These are phyloP conservation scores for Melozone crissalis DNA, from an alignment of 2,113 vertebrate genomes.

Conservation along the genomic window DNA sequence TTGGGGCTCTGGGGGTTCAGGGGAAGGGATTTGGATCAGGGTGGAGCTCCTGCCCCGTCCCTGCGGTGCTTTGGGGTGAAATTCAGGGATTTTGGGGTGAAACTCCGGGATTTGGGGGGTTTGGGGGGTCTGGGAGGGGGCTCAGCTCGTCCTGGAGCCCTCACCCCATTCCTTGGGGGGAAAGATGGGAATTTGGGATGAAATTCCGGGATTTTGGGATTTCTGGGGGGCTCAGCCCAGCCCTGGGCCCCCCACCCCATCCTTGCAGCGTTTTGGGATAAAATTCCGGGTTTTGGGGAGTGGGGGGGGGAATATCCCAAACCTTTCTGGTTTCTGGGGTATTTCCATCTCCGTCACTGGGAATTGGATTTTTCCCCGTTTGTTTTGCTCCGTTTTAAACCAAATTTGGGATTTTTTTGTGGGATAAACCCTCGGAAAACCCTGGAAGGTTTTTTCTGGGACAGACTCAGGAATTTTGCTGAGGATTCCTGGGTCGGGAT, in stretches of 20 bases:
- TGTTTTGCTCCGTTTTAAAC: neutral
- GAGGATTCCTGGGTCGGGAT: neutral
- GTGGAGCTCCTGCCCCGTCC: neutral
- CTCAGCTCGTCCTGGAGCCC: neutral
- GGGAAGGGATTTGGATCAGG: neutral
- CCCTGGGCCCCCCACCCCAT: neutral
- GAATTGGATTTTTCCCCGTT: neutral
- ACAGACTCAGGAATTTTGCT: neutral
- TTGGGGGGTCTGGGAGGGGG: neutral
- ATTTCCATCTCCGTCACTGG: accelerated
- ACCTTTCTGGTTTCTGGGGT: neutral
- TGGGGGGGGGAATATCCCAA: neutral
- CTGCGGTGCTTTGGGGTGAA: neutral
- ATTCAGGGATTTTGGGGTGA: too few relatives aligned
- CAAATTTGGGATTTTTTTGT: neutral
- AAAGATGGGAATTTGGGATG: neutral
- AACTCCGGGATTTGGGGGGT: neutral
- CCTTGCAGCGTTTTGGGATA: neutral
- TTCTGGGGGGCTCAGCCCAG: neutral
- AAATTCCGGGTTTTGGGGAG: neutral
- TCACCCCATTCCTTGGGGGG: neutral
- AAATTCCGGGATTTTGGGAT: neutral
- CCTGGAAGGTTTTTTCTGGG: neutral
- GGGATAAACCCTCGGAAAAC: neutral
- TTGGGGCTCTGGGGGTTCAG: neutral